Evolutionary conservation across 1,140 invertebrate genomes (phyloP), one percentile per base, ranked within the genome.

Genomic region (Nephotettix cincticeps): DNA sequence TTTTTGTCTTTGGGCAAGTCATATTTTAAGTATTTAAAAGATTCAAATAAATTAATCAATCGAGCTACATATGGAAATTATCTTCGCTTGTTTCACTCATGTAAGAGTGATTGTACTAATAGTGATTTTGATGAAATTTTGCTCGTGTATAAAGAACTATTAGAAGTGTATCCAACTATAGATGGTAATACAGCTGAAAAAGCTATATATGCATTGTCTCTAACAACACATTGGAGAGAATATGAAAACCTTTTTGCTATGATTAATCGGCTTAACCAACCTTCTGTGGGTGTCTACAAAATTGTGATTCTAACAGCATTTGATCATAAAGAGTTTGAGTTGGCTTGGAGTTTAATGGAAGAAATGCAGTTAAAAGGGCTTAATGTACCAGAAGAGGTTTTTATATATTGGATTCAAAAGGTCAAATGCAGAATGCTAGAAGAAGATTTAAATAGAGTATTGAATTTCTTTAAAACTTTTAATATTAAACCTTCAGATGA

Each of bases 201-300:
- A 77, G 78, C 89, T 17, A 82, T 92, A 51, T 75, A 77, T 65
- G 88, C 84, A 0, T 76, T 93, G 1, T 87, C 86, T 73, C 75
- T 85, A 36, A 90, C 91, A 14, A 76, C 79, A 68, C 76, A 85
- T 67, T 91, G 89, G 89, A 81, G 83, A 74, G 83, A 88, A 70
- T 82, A 84, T 68, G 47, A 87, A 0, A 80, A 86, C 73, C 73
- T 92, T 29, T 80, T 91, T 11, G 79, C 89, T 63, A 85, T 85
- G 74, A 81, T 88, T 69, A 81, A 85, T 76, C 40, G 85, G 51
- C 82, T 79, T 25, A 64, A 73, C 30, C 76, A 13, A 11, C 80
- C 82, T 0, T 76, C 73, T 71, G 74, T 78, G 25, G 68, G 68
- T 6, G 73, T 79, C 1, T 86, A 85, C 73, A 85, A 79, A 76